phyloP scores from a whole-genome alignment of 1,140 invertebrate species.

The Drosophila nikananu region DNA sequence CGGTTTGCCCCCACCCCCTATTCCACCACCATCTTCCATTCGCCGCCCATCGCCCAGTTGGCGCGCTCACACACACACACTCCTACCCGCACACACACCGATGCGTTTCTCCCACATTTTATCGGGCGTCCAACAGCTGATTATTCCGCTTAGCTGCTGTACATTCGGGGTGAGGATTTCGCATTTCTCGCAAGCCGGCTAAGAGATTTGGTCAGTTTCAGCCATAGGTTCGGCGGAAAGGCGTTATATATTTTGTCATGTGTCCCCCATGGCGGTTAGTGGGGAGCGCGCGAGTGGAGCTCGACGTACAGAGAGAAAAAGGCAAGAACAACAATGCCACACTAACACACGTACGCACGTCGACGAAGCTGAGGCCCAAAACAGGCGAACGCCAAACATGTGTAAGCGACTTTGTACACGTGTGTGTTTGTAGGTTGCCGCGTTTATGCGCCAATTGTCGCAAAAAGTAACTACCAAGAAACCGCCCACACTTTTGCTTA shows the following conservation, averaged over 20 bases:
- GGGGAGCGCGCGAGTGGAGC: conserved; percentile 24
- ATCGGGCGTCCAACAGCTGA: conserved; percentile 60
- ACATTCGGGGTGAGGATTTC: conserved; percentile 28
- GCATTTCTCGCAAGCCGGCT: conserved; percentile 5
- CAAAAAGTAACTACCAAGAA: not conserved
- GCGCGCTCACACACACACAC: conserved; percentile 61
- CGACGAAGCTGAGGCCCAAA: conserved; percentile 60
- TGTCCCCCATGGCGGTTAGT: conserved; percentile 44
- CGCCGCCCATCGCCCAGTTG: conserved; percentile 60
- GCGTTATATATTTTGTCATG: conserved; percentile 70
- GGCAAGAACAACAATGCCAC: conserved; percentile 34
- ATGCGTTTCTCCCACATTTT: conserved; percentile 41
- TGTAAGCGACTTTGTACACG: conserved; percentile 53
- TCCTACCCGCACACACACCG: conserved; percentile 2
- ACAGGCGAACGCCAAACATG: conserved; percentile 73
- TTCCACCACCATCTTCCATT: conserved; percentile 26
- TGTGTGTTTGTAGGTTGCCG: conserved; percentile 56
- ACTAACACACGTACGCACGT: conserved; percentile 35
- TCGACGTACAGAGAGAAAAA: conserved; percentile 29
- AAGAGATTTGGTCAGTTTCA: conserved; percentile 16
- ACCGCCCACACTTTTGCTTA: not conserved
- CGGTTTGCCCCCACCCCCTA: conserved; percentile 43
- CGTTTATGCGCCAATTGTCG: conserved; percentile 22
- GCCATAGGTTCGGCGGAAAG: conserved; percentile 8
- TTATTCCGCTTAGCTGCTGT: conserved; percentile 42